A percentile compares a stretch with the other conserved stretches of the same genome.
These are phyloP conservation scores for Cataglyphis albicans DNA, from an alignment of 2,888 invertebrate genomes.

Conservation along the genomic window DNA sequence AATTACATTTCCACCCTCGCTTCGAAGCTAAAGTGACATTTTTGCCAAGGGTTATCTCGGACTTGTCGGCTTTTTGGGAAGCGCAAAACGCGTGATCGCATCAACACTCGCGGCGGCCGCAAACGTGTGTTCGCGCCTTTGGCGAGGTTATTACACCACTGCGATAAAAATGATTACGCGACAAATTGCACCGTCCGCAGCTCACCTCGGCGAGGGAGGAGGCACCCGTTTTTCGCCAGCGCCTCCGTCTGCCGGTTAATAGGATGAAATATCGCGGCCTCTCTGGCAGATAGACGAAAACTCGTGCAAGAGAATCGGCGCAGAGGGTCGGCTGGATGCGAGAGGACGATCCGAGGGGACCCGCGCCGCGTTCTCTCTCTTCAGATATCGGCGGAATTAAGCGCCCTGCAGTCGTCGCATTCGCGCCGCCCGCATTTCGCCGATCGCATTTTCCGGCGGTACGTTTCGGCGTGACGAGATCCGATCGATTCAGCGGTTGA, in stretches of 20 bases:
- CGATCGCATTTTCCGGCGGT: constrained; percentile 49
- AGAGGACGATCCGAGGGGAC: background rate
- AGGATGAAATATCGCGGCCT: constrained; percentile 55
- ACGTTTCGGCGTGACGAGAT: constrained; percentile 50
- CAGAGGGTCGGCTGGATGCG: background rate
- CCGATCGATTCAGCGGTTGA: constrained; percentile 51
- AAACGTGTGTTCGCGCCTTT: constrained; percentile 48
- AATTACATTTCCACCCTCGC: constrained; percentile 40
- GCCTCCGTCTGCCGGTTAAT: constrained; percentile 31
- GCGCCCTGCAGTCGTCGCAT: constrained; percentile 46
- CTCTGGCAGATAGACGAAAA: constrained; percentile 24
- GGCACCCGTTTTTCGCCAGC: constrained; percentile 21
- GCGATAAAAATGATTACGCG: constrained; percentile 55
- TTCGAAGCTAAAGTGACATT: constrained; percentile 40
- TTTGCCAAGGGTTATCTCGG: constrained; percentile 33
- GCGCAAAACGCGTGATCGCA: constrained; percentile 29
- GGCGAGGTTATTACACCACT: constrained; percentile 44
- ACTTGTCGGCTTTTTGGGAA: constrained; percentile 40
- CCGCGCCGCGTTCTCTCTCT: constrained; percentile 21
- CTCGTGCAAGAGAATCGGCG: background rate
- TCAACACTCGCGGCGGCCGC: constrained; percentile 34
- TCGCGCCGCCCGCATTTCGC: constrained; percentile 52
- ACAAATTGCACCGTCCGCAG: constrained; percentile 53
- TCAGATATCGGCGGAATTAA: constrained; percentile 52
- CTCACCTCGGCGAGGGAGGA: background rate